A percentile compares a stretch with the other conserved stretches of the same genome.
These are phyloP conservation scores for Berghia stephanieae DNA, from an alignment of 1,140 invertebrate species.

Conservation along the genomic window DNA sequence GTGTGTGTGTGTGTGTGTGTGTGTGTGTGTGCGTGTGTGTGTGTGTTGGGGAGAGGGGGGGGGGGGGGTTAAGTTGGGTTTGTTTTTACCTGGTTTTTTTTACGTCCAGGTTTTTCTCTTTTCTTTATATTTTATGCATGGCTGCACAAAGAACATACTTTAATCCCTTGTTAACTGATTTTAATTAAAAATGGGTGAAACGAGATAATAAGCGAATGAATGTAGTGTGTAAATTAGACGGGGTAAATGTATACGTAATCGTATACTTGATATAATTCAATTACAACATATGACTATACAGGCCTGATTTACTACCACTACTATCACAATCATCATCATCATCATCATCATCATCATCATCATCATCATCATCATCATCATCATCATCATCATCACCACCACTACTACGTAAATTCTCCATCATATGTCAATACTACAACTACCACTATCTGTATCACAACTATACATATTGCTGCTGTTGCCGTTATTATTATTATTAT, in stretches of 20 bases:
- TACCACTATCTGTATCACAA: no score
- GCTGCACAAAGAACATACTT: not conserved
- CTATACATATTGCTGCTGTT: no score
- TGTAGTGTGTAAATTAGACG: not conserved
- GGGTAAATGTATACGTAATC: not conserved
- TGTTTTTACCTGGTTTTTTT: no score
- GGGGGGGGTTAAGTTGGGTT: no score
- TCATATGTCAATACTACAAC: no score
- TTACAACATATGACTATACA: not conserved
- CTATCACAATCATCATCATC: not conserved
- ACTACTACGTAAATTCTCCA: no score
- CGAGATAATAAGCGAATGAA: not conserved
- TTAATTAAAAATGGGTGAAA: not conserved
- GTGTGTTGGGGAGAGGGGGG: no score
- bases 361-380: slow-evolving; percentile 7
- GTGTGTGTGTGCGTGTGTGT: not conserved
- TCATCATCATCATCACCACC: slow-evolving; percentile 5
- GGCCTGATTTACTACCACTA: not conserved
- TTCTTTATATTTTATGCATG: slow-evolving; percentile 10
- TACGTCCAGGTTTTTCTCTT: no score
- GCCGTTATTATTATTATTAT: no score
- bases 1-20: not conserved
- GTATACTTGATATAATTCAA: not conserved
- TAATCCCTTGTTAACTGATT: not conserved
- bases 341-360: slow-evolving; percentile 8